These are phyloP conservation scores for Istiophorus platypterus DNA, from an alignment of 2,113 vertebrate species.

Conservation along the genomic window DNA sequence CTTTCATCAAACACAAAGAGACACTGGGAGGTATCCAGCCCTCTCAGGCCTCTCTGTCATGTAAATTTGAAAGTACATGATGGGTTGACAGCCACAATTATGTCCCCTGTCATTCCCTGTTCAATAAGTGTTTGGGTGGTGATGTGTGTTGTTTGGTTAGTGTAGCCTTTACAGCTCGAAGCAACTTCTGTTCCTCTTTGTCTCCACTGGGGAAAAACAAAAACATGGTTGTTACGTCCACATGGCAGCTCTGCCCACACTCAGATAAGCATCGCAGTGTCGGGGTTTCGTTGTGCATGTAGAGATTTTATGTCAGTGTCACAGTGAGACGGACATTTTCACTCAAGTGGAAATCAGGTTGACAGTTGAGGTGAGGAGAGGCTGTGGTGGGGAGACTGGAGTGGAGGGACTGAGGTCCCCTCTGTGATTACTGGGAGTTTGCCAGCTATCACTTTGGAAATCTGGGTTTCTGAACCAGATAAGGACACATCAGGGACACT, in stretches of 20 bases:
- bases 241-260: neutral
- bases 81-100: constrained; percentile 60
- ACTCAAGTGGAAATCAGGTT: neutral
- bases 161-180: neutral
- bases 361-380: constrained; percentile 16
- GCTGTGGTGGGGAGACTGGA: constrained; percentile 2
- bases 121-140: constrained; percentile 8
- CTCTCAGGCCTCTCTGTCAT: constrained; percentile 36
- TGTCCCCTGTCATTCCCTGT: constrained; percentile 25
- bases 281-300: constrained; percentile 10
- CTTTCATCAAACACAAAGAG: constrained; percentile 45
- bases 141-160: constrained; percentile 11
- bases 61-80: constrained; percentile 43
- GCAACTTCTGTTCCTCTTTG: constrained; percentile 7
- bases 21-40: constrained; percentile 8
- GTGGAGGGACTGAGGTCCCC: constrained; percentile 11
- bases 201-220: neutral
- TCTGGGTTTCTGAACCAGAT: constrained; percentile 42
- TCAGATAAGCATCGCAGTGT: constrained; percentile 1
- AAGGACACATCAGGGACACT: constrained; percentile 23
- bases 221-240: constrained; percentile 2
- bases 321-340: constrained; percentile 6
- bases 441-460: constrained; percentile 42
- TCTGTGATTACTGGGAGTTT: constrained; percentile 44
- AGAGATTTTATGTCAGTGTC: constrained; percentile 3